phyloP scores from a whole-genome alignment of 1,140 invertebrate species.

The Conopomorpha cramerella region DNA sequence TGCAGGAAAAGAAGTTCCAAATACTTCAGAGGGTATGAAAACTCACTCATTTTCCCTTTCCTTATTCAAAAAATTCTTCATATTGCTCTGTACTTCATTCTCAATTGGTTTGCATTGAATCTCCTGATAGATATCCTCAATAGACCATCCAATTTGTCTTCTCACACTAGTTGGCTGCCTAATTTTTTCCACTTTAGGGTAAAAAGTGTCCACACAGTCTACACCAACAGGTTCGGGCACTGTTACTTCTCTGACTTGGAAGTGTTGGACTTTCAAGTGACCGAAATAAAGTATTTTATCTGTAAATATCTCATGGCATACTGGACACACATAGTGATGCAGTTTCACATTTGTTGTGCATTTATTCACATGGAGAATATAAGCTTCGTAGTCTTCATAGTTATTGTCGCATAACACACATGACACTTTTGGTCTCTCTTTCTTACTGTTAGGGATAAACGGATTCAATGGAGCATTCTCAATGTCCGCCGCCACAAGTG shows the following conservation, averaged over 20 bases:
- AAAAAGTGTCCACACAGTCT: conserved; percentile 34
- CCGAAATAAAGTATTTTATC: conserved; percentile 35
- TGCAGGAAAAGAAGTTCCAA: too few species aligned
- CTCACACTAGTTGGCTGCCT: conserved; percentile 38
- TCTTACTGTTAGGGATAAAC: too few species aligned
- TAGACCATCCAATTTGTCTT: conserved; percentile 50
- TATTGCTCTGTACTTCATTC: conserved; percentile 27
- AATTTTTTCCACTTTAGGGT: conserved; percentile 33
- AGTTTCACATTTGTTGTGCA: conserved; percentile 50
- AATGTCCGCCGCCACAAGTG: conserved; percentile 37
- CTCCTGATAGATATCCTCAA: conserved; percentile 54
- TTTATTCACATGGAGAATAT: conserved; percentile 43
- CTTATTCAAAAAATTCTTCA: too few species aligned
- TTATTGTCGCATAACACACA: conserved; percentile 46
- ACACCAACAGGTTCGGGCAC: conserved; percentile 19
- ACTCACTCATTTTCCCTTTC: conserved; percentile 53
- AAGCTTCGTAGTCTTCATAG: conserved; percentile 38
- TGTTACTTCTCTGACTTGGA: conserved; percentile 20
- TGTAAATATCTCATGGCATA: conserved; percentile 44
- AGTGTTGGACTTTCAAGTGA: conserved; percentile 32
- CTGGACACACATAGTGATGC: conserved; percentile 43
- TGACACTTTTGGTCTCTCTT: conserved; percentile 27
- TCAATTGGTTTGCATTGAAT: conserved; percentile 44
- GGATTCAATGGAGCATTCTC: conserved; percentile 10
- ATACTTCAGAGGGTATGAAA: conserved; percentile 17